Evolutionary conservation across 2,113 vertebrate species (phyloP).

Genomic region (Leptocoma aspasia): DNA sequence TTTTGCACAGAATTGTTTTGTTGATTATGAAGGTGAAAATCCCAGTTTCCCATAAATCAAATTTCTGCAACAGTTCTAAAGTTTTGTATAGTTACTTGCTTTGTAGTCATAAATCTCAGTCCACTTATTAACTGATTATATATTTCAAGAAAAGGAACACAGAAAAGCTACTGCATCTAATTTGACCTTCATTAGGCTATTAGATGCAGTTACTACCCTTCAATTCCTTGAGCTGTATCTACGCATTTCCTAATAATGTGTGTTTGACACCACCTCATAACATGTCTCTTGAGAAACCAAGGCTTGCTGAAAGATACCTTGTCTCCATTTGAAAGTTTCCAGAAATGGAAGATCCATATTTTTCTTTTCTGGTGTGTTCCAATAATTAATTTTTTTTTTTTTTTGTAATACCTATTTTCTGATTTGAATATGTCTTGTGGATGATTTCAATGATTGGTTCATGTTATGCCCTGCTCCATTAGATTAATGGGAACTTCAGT

Average conservation of each 20-base stretch:
- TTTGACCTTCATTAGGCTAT: neutral
- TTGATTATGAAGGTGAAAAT: neutral
- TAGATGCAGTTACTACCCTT: neutral
- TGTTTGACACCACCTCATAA: neutral
- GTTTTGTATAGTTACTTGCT: neutral
- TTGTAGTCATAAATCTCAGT: neutral
- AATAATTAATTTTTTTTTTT: neutral
- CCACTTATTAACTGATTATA: neutral
- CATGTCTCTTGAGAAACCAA: neutral
- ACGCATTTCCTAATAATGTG: neutral
- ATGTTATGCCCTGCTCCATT: neutral
- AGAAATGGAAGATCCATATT: neutral
- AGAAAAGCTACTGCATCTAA: neutral
- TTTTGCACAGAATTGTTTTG: neutral
- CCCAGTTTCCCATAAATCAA: neutral
- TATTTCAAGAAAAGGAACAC: neutral
- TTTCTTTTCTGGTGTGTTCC: neutral
- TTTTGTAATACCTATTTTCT: neutral
- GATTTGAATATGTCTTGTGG: neutral
- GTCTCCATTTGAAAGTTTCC: neutral
- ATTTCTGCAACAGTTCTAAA: neutral
- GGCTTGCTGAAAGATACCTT: neutral
- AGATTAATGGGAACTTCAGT: slow-evolving; percentile 1
- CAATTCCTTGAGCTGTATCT: neutral
- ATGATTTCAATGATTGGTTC: neutral